Evolutionary conservation across 2,113 vertebrate species (phyloP).

Genomic region (Phocoena sinus): DNA sequence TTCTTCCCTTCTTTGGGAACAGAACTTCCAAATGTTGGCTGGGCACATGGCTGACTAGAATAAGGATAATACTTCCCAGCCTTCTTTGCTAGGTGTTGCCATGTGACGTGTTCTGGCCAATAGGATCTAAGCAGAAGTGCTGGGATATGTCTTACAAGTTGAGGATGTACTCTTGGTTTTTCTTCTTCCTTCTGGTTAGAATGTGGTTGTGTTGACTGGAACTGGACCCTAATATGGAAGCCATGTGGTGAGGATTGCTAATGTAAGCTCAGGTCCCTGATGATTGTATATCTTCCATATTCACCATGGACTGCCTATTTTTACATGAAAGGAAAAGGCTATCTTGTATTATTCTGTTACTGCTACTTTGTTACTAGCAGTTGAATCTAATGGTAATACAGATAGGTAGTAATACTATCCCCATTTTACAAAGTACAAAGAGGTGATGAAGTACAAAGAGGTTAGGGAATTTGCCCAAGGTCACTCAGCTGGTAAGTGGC

Average conservation of each 20-base stretch:
- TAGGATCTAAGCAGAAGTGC: background rate
- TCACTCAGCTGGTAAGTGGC: background rate
- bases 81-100: background rate
- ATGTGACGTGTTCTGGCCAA: background rate
- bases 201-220: background rate
- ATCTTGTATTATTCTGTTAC: background rate
- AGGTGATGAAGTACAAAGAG: background rate
- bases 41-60: background rate
- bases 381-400: background rate
- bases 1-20: background rate
- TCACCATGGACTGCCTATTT: background rate
- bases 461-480: background rate
- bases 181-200: background rate
- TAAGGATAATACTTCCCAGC: background rate
- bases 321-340: background rate
- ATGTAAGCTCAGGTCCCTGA: background rate
- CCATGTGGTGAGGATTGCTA: background rate
- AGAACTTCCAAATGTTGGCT: background rate
- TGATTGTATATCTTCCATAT: background rate
- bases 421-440: background rate
- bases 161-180: background rate
- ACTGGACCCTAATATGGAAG: background rate
- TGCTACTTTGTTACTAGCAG: background rate
- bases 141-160: background rate
- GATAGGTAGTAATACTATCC: background rate